These are phyloP conservation scores for Mesorhabditis spiculigera DNA, from an alignment of 2,888 invertebrate species.

Conservation along the genomic window DNA sequence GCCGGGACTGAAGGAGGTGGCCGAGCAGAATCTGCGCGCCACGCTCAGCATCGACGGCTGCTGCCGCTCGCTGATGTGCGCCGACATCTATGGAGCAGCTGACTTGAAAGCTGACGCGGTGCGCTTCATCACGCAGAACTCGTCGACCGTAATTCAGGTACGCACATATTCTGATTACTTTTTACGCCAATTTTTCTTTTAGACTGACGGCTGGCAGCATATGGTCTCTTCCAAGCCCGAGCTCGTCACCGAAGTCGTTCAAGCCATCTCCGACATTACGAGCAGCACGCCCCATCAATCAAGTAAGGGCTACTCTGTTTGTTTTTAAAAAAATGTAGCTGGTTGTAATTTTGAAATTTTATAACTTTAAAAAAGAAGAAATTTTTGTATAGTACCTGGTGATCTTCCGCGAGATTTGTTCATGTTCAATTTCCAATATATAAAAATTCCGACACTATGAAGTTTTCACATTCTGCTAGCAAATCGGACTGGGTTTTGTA, in stretches of 20 bases:
- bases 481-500: no score
- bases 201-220: conserved; percentile 51
- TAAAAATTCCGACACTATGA: no score
- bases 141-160: conserved; percentile 32
- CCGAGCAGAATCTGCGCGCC: conserved; percentile 50
- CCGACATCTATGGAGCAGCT: conserved; percentile 49
- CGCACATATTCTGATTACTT: conserved; percentile 7
- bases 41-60: conserved; percentile 44
- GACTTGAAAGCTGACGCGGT: conserved; percentile 54
- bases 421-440: no score
- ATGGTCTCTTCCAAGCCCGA: conserved; percentile 39
- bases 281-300: no score
- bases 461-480: no score
- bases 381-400: no score
- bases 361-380: no score
- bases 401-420: no score
- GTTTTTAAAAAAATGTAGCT: not conserved
- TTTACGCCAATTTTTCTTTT: conserved; percentile 15
- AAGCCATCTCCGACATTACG: not conserved
- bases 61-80: conserved; percentile 47
- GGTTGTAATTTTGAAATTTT: no score
- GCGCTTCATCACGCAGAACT: conserved; percentile 44
- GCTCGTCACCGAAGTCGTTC: conserved; percentile 47
- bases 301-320: not conserved
- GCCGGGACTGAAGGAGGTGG: conserved; percentile 55